Evolutionary conservation across 2,113 vertebrate genomes (phyloP).

Genomic region (Esox niger): DNA sequence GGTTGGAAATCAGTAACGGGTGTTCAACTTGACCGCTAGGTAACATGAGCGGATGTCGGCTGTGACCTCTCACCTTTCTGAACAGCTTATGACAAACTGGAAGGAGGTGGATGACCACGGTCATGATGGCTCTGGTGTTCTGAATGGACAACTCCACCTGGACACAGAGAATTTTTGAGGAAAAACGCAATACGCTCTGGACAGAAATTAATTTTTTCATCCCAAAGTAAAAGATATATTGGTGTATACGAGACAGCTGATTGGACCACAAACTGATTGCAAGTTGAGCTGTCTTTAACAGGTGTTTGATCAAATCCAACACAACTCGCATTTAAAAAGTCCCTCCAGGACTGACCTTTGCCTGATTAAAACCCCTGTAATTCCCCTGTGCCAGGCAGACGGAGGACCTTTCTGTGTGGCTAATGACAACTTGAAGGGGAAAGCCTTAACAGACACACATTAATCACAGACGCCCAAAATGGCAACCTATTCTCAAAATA

Average conservation of each 20-base stretch:
- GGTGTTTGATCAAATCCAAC: background rate
- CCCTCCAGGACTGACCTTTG: conserved; percentile 19
- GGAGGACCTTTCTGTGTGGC: conserved; percentile 23
- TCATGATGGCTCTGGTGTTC: conserved; percentile 81
- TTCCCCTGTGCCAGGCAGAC: conserved; percentile 20
- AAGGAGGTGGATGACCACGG: conserved; percentile 79
- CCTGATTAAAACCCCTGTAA: conserved; percentile 24
- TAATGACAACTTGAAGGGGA: conserved; percentile 21
- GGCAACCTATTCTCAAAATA: no score
- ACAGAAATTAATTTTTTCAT: no score
- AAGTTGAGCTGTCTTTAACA: no score
- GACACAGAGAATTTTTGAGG: no score
- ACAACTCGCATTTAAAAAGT: conserved; percentile 14
- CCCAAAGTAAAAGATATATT: no score
- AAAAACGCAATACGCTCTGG: no score
- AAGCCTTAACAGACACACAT: conserved; percentile 42
- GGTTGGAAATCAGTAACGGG: no score
- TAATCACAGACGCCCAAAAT: conserved; percentile 34
- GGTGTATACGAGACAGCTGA: no score
- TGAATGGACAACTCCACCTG: conserved; percentile 91
- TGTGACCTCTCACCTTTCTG: conserved; percentile 74
- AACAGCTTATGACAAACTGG: conserved; percentile 84
- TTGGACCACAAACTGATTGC: no score
- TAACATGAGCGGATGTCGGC: background rate
- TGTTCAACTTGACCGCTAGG: no score